Evolutionary conservation across 2,113 vertebrate genomes (phyloP).

Genomic region (Monopterus albus): DNA sequence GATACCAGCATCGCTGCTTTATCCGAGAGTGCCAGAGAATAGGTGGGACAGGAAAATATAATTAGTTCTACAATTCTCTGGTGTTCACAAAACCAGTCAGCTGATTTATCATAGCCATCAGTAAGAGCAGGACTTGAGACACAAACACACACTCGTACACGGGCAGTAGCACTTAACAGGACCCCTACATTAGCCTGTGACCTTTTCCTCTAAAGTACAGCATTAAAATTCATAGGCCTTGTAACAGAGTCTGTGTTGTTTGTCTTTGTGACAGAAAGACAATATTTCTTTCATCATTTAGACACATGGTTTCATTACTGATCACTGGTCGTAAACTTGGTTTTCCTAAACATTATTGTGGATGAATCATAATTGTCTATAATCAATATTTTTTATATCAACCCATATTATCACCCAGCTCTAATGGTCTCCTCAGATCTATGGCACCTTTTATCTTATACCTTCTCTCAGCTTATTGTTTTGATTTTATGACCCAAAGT

Average conservation of each 20-base stretch:
- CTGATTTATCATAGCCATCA: not conserved
- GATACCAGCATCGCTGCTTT: not conserved
- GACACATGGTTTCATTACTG: slow-evolving; percentile 19
- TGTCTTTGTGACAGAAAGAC: slow-evolving; percentile 24
- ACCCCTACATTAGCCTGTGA: slow-evolving; percentile 33
- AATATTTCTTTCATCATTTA: slow-evolving; percentile 9
- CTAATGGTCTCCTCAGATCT: not conserved
- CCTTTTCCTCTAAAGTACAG: slow-evolving; percentile 43
- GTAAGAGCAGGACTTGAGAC: not conserved
- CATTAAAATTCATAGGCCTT: slow-evolving; percentile 47
- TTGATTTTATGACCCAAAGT: not conserved
- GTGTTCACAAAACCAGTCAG: not conserved
- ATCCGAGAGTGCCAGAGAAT: not conserved
- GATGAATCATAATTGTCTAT: slow-evolving; percentile 1
- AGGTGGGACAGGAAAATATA: no score
- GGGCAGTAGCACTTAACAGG: slow-evolving; percentile 2
- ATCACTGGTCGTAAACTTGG: slow-evolving; percentile 8
- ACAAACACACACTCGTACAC: slow-evolving; percentile 3
- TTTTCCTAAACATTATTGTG: slow-evolving; percentile 3
- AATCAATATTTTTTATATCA: not conserved
- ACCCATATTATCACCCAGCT: not conserved
- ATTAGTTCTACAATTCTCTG: not conserved
- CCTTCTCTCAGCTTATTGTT: not conserved
- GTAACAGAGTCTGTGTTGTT: slow-evolving; percentile 20
- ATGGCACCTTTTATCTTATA: no score